Percentiles rank a stretch among this genome's conserved stretches.
Evolutionary conservation across 2,797 vertebrate species (phyloP).

Genomic region (Echeneis naucrates): DNA sequence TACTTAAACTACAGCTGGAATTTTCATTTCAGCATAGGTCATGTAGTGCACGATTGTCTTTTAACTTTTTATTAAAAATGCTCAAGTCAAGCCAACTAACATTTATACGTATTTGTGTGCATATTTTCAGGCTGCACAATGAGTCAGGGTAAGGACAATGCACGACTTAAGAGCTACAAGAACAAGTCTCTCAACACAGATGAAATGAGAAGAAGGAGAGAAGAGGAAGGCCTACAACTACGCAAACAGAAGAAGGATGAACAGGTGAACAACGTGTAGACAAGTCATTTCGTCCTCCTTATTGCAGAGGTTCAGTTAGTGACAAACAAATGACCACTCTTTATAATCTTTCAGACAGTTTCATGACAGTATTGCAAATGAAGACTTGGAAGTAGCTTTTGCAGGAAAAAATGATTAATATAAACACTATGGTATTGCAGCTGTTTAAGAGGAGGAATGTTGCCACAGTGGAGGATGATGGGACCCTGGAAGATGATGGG

Average conservation of each 20-base stretch:
- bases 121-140: slow-evolving; percentile 88
- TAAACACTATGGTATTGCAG: slow-evolving; percentile 70
- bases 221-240: slow-evolving; percentile 97
- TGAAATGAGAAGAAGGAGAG: slow-evolving; percentile 96
- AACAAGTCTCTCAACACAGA: slow-evolving; percentile 98
- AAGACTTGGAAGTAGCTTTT: not conserved
- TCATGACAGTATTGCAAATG: not conserved
- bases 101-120: not conserved
- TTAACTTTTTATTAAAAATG: not conserved
- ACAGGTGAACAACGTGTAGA: slow-evolving; percentile 85
- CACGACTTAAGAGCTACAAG: slow-evolving; percentile 98
- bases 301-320: not conserved
- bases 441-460: slow-evolving; percentile 98
- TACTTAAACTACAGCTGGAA: not conserved
- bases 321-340: not conserved
- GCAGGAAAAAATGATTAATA: not conserved
- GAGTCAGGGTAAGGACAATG: slow-evolving; percentile 96
- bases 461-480: slow-evolving; percentile 91
- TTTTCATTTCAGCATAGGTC: not conserved
- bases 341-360: not conserved
- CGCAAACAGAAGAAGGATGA: slow-evolving; percentile 98
- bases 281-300: not conserved
- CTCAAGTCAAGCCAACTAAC: not conserved
- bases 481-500: slow-evolving; percentile 91
- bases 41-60: not conserved